These are phyloP conservation scores for Plectrocnemia conspersa DNA, from an alignment of 1,140 invertebrate species.

Conservation along the genomic window DNA sequence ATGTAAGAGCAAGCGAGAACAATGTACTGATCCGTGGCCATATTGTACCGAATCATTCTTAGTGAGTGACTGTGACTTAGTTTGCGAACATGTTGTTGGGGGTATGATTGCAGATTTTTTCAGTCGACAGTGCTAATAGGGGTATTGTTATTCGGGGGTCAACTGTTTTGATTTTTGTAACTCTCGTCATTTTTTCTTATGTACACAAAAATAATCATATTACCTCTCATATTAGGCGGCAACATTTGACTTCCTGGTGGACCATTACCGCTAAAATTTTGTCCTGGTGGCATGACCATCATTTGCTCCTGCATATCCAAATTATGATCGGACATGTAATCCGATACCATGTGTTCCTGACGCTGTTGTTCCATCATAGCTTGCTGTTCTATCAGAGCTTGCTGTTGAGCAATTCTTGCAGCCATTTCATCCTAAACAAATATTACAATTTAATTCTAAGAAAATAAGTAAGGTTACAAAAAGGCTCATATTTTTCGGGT, in stretches of 20 bases:
- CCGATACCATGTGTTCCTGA: slow-evolving; percentile 22
- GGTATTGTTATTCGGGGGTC: slow-evolving; percentile 14
- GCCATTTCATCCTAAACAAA: slow-evolving; percentile 16
- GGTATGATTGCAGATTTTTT: slow-evolving; percentile 36
- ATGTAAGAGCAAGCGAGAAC: no score
- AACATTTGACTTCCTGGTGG: background rate
- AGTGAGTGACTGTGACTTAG: no score
- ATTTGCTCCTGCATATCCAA: slow-evolving; percentile 35
- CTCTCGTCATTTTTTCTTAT: background rate
- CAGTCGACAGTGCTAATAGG: slow-evolving; percentile 34
- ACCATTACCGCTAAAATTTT: background rate
- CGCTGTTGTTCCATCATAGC: slow-evolving; percentile 24
- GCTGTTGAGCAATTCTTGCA: slow-evolving; percentile 29
- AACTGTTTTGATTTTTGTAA: background rate
- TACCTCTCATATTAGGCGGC: background rate
- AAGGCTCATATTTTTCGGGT: no score
- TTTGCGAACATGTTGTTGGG: slow-evolving; percentile 32
- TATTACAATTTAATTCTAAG: no score
- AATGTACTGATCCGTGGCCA: no score
- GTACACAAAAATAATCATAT: slow-evolving; percentile 1
- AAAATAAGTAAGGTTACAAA: no score
- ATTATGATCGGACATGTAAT: slow-evolving; percentile 34
- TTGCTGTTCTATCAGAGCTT: slow-evolving; percentile 31
- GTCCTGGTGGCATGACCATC: slow-evolving; percentile 25
- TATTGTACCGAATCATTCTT: no score